Evolutionary conservation across 1,140 invertebrate species (phyloP).

Genomic region (Drosophila lini): DNA sequence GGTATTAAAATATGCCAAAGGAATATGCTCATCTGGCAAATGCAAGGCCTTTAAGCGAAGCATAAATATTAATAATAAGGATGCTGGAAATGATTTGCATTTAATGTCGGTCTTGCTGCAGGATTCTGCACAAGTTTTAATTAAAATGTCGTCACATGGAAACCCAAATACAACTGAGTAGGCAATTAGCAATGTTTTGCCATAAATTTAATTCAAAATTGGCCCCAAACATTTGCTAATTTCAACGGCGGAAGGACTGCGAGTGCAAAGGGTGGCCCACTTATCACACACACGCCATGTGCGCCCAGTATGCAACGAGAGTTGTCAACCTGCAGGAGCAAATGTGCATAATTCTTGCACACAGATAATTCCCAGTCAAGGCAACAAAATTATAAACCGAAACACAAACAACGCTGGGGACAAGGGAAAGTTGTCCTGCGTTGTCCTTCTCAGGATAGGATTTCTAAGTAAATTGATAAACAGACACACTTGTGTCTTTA

Average conservation of each 20-base stretch:
- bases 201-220: slow-evolving; percentile 68
- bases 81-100: slow-evolving; percentile 50
- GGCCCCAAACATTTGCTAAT: slow-evolving; percentile 63
- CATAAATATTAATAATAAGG: slow-evolving; percentile 51
- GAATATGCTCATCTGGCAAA: slow-evolving; percentile 21
- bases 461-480: slow-evolving; percentile 62
- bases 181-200: slow-evolving; percentile 74
- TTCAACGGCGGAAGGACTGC: slow-evolving; percentile 13
- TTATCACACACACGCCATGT: slow-evolving; percentile 59
- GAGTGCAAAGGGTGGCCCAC: slow-evolving; percentile 8
- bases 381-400: slow-evolving; percentile 58
- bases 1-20: slow-evolving; percentile 1
- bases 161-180: slow-evolving; percentile 45
- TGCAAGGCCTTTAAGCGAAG: slow-evolving; percentile 21
- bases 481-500: slow-evolving; percentile 26
- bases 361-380: slow-evolving; percentile 55
- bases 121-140: slow-evolving; percentile 67
- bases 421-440: slow-evolving; percentile 31
- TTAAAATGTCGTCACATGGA: slow-evolving; percentile 76
- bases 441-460: slow-evolving; percentile 10
- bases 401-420: slow-evolving; percentile 30
- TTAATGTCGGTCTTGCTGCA: slow-evolving; percentile 21
- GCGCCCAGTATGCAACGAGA: slow-evolving; percentile 43
- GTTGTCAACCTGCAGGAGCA: slow-evolving; percentile 68
- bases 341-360: slow-evolving; percentile 75